Percentiles rank a stretch among this genome's conserved stretches.
Evolutionary conservation across 2,888 invertebrate genomes (phyloP).

Genomic region (Autographa pulchrina): DNA sequence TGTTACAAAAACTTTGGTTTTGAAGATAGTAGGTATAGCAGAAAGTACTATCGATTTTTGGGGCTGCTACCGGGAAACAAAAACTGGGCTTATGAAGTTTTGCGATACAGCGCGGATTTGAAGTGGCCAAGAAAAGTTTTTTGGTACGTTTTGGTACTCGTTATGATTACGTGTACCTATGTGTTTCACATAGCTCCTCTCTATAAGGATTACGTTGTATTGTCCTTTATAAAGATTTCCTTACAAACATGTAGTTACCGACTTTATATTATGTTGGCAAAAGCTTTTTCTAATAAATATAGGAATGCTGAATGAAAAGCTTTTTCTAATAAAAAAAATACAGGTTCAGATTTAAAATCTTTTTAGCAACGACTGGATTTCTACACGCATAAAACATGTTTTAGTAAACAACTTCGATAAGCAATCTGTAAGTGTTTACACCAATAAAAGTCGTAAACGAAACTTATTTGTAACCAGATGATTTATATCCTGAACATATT

Average conservation of each 20-base stretch:
- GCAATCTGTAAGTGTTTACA: not conserved
- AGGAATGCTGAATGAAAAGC: too few species aligned
- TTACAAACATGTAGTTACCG: not conserved
- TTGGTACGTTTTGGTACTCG: not conserved
- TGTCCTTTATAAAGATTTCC: not conserved
- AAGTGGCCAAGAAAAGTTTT: not conserved
- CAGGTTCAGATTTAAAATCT: too few species aligned
- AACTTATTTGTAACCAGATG: constrained; percentile 2
- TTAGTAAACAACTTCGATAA: not conserved
- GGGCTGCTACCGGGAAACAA: constrained; percentile 31
- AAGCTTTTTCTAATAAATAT: too few species aligned
- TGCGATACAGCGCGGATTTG: not conserved
- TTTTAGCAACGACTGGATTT: too few species aligned
- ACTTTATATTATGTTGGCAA: not conserved
- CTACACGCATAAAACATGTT: not conserved
- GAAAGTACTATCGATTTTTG: constrained; percentile 54
- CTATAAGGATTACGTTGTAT: not conserved
- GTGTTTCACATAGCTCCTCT: not conserved
- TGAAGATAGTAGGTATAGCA: constrained; percentile 46
- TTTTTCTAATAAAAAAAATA: too few species aligned
- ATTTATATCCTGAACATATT: constrained; percentile 3
- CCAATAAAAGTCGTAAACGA: not conserved
- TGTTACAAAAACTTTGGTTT: constrained; percentile 71
- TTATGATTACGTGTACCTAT: not conserved
- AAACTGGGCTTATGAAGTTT: constrained; percentile 8